These are phyloP conservation scores for Anthopleura sola DNA, from an alignment of 64 coral and sea anemone genomes.

Conservation along the genomic window DNA sequence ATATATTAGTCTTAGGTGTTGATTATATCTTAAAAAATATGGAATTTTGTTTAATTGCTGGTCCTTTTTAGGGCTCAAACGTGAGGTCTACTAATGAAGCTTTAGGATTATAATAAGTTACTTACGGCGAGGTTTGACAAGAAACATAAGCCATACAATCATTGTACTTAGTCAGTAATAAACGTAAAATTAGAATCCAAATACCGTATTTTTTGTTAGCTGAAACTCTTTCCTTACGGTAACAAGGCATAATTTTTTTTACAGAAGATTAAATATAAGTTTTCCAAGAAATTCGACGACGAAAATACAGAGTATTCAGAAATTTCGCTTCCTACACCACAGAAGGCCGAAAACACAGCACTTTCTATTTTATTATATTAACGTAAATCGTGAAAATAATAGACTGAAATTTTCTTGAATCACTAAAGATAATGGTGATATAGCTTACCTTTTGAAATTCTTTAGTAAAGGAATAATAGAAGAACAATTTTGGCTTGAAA, in stretches of 20 bases:
- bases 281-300: too few species aligned
- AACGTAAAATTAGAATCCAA: background rate
- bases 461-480: background rate
- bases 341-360: too few species aligned
- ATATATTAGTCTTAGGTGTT: too few species aligned
- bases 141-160: background rate
- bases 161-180: background rate
- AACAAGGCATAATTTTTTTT: background rate
- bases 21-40: too few species aligned
- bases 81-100: too few species aligned
- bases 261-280: background rate
- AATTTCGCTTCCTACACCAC: too few species aligned
- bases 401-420: background rate
- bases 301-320: too few species aligned
- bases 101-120: too few species aligned
- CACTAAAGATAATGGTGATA: background rate
- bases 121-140: background rate
- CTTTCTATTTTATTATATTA: background rate
- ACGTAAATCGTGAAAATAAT: background rate
- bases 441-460: background rate
- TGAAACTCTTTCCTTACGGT: background rate
- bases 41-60: too few species aligned
- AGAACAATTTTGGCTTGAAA: background rate
- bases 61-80: too few species aligned
- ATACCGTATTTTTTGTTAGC: background rate